phyloP scores from a whole-genome alignment of 2,888 invertebrate species.

The Mantis religiosa region DNA sequence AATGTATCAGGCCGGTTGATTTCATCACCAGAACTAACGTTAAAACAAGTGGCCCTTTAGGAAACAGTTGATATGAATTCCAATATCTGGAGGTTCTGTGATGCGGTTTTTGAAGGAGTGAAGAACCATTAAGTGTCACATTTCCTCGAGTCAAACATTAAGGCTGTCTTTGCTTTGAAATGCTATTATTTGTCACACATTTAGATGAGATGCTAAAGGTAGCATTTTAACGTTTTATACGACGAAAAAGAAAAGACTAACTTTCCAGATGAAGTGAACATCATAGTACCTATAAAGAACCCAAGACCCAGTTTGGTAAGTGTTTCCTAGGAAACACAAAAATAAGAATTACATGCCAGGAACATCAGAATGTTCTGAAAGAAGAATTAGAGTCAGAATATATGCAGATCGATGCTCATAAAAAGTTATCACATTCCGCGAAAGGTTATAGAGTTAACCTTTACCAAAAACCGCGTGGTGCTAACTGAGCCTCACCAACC shows the following conservation, averaged over 20 bases:
- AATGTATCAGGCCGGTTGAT: neutral
- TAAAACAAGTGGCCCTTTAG: neutral
- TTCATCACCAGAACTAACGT: neutral
- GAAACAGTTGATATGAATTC: neutral
- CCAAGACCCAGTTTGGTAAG: neutral
- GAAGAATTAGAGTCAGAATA: neutral
- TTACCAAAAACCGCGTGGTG: too few species aligned
- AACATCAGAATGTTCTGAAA: neutral
- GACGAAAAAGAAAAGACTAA: neutral
- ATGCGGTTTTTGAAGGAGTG: too few species aligned
- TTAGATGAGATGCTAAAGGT: neutral
- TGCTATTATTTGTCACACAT: neutral
- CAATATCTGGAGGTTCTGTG: too few species aligned
- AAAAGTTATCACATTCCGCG: too few species aligned
- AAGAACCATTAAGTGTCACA: neutral
- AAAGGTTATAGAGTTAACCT: too few species aligned
- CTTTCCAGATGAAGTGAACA: neutral
- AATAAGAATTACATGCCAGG: neutral
- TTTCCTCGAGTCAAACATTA: neutral
- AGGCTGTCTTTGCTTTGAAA: neutral
- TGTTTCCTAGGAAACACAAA: neutral
- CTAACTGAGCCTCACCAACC: too few species aligned
- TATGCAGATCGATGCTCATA: too few species aligned
- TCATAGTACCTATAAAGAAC: neutral
- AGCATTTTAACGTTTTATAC: neutral